Evolutionary conservation across 2,797 vertebrate species (phyloP).

Genomic region (Jordanella pulchra): DNA sequence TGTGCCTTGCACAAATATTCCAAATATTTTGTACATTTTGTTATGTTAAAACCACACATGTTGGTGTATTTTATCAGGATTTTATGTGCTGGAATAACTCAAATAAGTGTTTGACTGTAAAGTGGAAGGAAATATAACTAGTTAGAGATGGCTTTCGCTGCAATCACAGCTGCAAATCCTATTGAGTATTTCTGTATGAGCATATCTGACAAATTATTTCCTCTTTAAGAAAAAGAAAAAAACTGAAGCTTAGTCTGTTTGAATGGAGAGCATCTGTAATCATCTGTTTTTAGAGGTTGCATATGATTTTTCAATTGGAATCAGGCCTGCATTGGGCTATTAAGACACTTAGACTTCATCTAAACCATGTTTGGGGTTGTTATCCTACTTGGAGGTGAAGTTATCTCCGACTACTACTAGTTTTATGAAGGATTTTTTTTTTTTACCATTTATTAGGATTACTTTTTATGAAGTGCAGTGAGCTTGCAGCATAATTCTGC

Average conservation of each 20-base stretch:
- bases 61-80: background rate
- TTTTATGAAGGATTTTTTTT: background rate
- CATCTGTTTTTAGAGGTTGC: background rate
- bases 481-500: background rate
- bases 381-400: background rate
- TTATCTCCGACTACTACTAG: background rate
- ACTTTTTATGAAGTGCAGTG: background rate
- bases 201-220: background rate
- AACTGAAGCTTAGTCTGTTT: background rate
- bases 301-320: background rate
- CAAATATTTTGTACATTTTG: background rate
- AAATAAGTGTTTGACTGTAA: background rate
- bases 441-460: background rate
- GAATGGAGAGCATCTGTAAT: background rate
- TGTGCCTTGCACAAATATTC: background rate
- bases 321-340: background rate
- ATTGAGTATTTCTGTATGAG: background rate
- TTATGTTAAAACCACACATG: background rate
- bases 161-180: background rate
- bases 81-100: background rate
- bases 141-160: background rate
- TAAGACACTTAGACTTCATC: background rate
- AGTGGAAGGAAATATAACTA: background rate
- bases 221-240: background rate
- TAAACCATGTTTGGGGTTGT: background rate